phyloP scores from a whole-genome alignment of 2,888 invertebrate species.

The Dyspetes luteomarginatus region DNA sequence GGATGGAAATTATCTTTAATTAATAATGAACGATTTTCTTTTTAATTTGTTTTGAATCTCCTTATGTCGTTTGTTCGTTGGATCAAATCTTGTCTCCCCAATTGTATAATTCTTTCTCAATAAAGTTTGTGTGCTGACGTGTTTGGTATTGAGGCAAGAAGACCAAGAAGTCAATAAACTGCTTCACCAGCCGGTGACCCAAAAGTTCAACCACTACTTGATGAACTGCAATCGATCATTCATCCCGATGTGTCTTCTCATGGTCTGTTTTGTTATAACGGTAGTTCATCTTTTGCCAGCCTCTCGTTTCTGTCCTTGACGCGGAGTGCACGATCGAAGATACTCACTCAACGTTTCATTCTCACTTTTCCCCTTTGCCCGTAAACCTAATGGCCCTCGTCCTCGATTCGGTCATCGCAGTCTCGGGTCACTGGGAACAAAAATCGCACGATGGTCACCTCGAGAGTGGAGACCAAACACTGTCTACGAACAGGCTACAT shows the following conservation, averaged over 20 bases:
- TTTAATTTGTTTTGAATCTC: too few relatives aligned
- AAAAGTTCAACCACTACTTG: slow-evolving; percentile 17
- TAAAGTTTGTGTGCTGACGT: too few relatives aligned
- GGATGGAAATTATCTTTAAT: too few relatives aligned
- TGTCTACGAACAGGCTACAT: slow-evolving; percentile 1
- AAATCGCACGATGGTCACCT: too few relatives aligned
- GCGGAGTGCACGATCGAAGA: slow-evolving; percentile 56
- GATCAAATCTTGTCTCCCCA: too few relatives aligned
- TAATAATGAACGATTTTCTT: too few relatives aligned
- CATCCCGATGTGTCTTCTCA: neutral
- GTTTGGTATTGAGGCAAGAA: too few relatives aligned
- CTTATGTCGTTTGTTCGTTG: too few relatives aligned
- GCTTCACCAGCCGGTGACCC: neutral
- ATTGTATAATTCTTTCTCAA: too few relatives aligned
- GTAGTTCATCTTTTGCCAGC: slow-evolving; percentile 67
- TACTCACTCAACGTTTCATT: neutral
- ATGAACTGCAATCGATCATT: slow-evolving; percentile 60
- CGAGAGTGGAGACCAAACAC: too few relatives aligned
- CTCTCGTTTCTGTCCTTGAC: slow-evolving; percentile 67
- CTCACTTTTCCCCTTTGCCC: neutral
- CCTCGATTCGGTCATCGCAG: neutral
- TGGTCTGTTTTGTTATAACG: slow-evolving; percentile 3
- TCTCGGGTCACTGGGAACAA: neutral
- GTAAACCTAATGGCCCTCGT: neutral
- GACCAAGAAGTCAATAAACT: neutral